phyloP scores from a whole-genome alignment of 1,140 invertebrate species.

The Helicorthomorpha holstii region DNA sequence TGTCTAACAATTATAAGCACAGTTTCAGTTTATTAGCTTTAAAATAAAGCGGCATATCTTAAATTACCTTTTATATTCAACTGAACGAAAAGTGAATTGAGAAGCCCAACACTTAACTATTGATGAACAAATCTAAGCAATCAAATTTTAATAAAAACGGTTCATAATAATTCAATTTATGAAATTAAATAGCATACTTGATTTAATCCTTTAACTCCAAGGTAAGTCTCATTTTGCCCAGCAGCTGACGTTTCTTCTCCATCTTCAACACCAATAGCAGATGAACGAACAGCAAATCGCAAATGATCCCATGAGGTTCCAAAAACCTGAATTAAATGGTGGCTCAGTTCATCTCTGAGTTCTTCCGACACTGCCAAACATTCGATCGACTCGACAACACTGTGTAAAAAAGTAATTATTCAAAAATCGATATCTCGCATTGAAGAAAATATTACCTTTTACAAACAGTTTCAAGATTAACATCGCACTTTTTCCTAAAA shows the following conservation, averaged over 20 bases:
- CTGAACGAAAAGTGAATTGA: constrained; percentile 50
- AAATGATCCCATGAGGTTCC: not conserved
- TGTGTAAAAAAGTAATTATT: too few species aligned
- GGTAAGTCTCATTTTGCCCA: constrained; percentile 63
- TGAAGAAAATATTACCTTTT: too few species aligned
- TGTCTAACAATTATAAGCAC: constrained; percentile 25
- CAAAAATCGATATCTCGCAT: too few species aligned
- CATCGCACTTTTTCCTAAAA: too few species aligned
- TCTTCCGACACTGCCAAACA: too few species aligned
- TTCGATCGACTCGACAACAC: too few species aligned
- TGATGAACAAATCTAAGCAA: constrained; percentile 31
- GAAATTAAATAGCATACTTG: constrained; percentile 12
- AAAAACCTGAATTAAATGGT: not conserved
- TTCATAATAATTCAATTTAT: not conserved
- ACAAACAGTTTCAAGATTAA: too few species aligned
- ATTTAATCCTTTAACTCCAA: constrained; percentile 38
- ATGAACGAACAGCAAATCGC: constrained; percentile 36
- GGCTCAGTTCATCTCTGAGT: too few species aligned
- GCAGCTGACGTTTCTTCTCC: constrained; percentile 54
- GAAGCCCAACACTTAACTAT: constrained; percentile 61
- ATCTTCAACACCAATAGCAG: constrained; percentile 52
- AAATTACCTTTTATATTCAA: constrained; percentile 50
- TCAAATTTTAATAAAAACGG: not conserved
- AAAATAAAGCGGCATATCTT: not conserved
- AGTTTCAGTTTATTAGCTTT: not conserved